Evolutionary conservation across 2,797 vertebrate genomes (phyloP), one percentile per base, ranked within the genome.

Genomic region (Acrocephalus scirpaceus): DNA sequence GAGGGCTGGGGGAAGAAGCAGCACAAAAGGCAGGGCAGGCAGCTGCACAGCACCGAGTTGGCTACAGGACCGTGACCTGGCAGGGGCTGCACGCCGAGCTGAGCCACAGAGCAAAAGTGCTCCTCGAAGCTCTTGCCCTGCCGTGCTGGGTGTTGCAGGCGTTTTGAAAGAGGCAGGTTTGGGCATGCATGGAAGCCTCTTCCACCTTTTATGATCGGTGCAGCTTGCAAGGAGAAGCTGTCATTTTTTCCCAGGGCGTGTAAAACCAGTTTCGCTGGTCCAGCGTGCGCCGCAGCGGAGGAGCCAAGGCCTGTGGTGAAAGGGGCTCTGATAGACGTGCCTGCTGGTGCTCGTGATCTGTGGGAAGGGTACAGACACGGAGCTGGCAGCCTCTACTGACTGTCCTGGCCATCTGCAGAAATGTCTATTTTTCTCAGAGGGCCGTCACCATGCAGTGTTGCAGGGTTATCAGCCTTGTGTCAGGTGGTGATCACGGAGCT

Each of bases 201-300:
- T 96, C 77, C 65, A 64, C 90, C 95, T 74, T 97, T 98, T 97
- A 95, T 75, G 88, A 96, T 95, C 58, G 0, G 27, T 81, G 79
- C 86, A 92, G 85, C 94, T 96, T 95, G 90, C 84, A 90, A 86
- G 85, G 81, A 95, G 94, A 97, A 97, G 96, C 97, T 97, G 93
- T 98, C 95, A 96, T 98, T 96, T 97, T 95, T 94, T 95, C 91
- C 90, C 94, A 96, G 97, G 97, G 98, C n/a, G 94, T 97, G 97
- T 96, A 96, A 90, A 98, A 98, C 98, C 98, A 93, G 98, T 98
- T 98, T 77, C 4, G 12, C 98, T 72, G 70, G 97, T 96, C 90
- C n/a, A 61, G 88, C 56, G 5, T 95, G 94, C 2, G 34, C 40
- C 0, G 4, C 23, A 7, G 62, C 0, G 0, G 56, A 17, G 3